phyloP scores from a whole-genome alignment of 2,113 vertebrate genomes.

The Natator depressus region DNA sequence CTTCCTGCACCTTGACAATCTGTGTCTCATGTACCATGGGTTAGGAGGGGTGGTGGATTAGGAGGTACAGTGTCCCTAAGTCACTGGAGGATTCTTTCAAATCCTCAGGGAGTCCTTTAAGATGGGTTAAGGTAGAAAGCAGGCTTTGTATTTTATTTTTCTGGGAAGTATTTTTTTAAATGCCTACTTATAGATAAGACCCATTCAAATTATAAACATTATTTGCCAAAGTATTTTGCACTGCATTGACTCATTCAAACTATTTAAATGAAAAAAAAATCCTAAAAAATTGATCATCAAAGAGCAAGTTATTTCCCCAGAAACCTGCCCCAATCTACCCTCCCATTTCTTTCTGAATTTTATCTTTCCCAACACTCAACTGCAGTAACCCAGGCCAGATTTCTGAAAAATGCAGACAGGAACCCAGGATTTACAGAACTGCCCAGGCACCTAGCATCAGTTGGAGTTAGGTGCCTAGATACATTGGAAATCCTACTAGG shows the following conservation, averaged over 20 bases:
- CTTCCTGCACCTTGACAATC: too few relatives aligned
- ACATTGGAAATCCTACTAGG: background rate
- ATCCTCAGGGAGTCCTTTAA: background rate
- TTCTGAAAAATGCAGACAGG: background rate
- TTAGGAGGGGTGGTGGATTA: background rate
- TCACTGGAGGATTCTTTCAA: background rate
- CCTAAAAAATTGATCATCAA: background rate
- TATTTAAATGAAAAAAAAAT: background rate
- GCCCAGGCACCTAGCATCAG: background rate
- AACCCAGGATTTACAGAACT: background rate
- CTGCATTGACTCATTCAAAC: background rate
- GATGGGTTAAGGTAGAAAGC: background rate
- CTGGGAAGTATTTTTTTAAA: background rate
- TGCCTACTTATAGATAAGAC: background rate
- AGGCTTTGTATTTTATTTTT: background rate
- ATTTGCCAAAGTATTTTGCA: background rate
- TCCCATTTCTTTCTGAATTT: background rate
- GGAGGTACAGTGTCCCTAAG: background rate
- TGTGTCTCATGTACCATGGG: background rate
- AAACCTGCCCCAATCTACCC: background rate
- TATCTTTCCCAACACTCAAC: background rate
- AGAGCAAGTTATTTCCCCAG: background rate
- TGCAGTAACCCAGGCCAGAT: background rate
- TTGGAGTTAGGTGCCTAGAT: slow-evolving; percentile 7
- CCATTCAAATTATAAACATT: background rate